Conservation (phyloP, 2,113 vertebrate species). For the Notechis scutatus region DNA sequence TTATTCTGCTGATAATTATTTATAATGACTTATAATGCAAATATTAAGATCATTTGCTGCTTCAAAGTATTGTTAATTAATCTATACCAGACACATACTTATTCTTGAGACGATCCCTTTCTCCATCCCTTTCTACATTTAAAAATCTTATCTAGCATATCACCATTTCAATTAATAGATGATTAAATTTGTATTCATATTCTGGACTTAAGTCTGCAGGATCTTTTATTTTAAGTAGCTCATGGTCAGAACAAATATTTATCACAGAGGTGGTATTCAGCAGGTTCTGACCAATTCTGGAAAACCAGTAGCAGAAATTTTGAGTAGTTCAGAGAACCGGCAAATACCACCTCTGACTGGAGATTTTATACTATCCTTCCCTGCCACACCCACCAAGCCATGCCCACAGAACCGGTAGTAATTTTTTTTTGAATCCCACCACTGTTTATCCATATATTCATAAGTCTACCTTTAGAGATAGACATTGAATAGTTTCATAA, state of each 20-base stretch:
- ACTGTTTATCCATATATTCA: neutral
- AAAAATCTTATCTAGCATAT: neutral
- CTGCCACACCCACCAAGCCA: too few species aligned
- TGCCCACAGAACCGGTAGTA: too few species aligned
- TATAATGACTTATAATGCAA: neutral
- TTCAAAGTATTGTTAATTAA: neutral
- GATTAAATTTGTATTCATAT: neutral
- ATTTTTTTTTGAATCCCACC: too few species aligned
- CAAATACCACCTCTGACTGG: too few species aligned
- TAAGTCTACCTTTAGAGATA: neutral
- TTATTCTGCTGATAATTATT: neutral
- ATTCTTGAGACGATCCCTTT: neutral
- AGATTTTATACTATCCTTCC: too few species aligned
- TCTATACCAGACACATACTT: neutral
- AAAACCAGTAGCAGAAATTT: too few species aligned
- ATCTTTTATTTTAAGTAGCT: neutral
- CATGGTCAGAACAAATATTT: neutral
- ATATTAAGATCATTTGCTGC: neutral
- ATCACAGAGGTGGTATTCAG: neutral
- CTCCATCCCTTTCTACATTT: neutral
- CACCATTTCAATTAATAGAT: neutral
- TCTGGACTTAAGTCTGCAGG: neutral
- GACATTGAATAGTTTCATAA: neutral
- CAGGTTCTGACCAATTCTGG: too few species aligned
- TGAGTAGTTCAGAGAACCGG: too few species aligned